A percentile compares a stretch with the other conserved stretches of the same genome.
Evolutionary conservation across 2,113 vertebrate species (phyloP).

Genomic region (Ancistrus triradiatus): DNA sequence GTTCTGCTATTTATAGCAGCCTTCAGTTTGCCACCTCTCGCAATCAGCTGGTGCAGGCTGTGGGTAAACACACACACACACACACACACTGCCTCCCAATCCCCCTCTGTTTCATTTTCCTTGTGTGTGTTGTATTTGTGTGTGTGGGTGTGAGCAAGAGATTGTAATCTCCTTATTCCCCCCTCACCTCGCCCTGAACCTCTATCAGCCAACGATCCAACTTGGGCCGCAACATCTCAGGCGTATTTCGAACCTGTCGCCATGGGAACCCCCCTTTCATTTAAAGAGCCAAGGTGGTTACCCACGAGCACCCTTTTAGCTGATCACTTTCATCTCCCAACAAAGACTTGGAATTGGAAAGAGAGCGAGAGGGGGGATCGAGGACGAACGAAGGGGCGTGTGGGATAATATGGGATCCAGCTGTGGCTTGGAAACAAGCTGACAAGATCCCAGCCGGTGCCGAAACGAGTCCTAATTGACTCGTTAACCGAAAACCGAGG

Average conservation of each 20-base stretch:
- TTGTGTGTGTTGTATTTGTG: neutral
- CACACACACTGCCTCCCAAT: neutral
- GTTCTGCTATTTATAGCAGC: constrained; percentile 35
- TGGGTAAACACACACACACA: constrained; percentile 31
- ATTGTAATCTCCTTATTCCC: constrained; percentile 14
- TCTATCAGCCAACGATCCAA: neutral
- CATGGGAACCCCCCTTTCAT: constrained; percentile 40
- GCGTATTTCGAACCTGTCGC: constrained; percentile 26
- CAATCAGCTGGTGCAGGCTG: constrained; percentile 23
- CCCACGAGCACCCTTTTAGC: neutral
- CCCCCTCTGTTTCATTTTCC: neutral
- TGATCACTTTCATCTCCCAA: constrained; percentile 14
- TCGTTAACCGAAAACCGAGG: too few relatives aligned
- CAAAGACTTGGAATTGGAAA: neutral
- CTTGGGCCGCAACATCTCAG: constrained; percentile 11
- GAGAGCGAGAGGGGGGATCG: too few relatives aligned
- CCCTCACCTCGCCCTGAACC: constrained; percentile 27
- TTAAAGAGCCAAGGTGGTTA: constrained; percentile 16
- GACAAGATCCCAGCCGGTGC: too few relatives aligned
- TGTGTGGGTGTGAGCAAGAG: constrained; percentile 1
- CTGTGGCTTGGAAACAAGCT: neutral
- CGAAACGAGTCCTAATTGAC: too few relatives aligned
- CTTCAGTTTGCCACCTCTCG: constrained; percentile 29
- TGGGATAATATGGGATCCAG: neutral
- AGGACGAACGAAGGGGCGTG: neutral